phyloP scores from a whole-genome alignment of 2,113 vertebrate genomes.

The Tretioscincus oriximinensis region DNA sequence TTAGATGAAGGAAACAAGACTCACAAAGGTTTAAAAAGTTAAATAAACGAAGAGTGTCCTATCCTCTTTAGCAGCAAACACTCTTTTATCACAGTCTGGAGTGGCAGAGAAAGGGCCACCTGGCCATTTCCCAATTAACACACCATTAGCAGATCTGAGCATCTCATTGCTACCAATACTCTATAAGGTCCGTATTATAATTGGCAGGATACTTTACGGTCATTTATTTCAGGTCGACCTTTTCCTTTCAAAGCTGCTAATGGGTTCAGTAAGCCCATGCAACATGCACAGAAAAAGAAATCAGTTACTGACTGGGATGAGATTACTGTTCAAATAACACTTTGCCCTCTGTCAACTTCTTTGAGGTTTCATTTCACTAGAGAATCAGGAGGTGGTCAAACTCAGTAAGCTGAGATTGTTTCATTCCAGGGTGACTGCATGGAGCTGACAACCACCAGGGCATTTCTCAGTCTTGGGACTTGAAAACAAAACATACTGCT shows the following conservation, averaged over 20 bases:
- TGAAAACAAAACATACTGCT: constrained; percentile 46
- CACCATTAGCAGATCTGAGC: constrained; percentile 2
- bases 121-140: background rate
- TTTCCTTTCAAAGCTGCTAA: constrained; percentile 36
- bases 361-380: constrained; percentile 43
- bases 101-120: background rate
- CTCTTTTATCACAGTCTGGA: background rate
- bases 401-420: constrained; percentile 52
- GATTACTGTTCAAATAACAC: constrained; percentile 38
- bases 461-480: constrained; percentile 46
- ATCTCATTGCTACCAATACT: background rate
- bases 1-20: background rate
- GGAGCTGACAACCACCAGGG: constrained; percentile 41
- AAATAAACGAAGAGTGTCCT: background rate
- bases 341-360: background rate
- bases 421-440: constrained; percentile 45
- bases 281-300: constrained; percentile 47
- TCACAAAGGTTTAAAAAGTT: background rate
- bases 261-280: constrained; percentile 37
- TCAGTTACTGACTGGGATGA: background rate
- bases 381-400: constrained; percentile 31
- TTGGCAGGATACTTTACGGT: constrained; percentile 24
- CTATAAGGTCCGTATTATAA: background rate
- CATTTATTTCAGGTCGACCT: constrained; percentile 26
- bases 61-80: background rate